phyloP scores from a whole-genome alignment of 1,140 invertebrate genomes.

The Drosophila punjabiensis region DNA sequence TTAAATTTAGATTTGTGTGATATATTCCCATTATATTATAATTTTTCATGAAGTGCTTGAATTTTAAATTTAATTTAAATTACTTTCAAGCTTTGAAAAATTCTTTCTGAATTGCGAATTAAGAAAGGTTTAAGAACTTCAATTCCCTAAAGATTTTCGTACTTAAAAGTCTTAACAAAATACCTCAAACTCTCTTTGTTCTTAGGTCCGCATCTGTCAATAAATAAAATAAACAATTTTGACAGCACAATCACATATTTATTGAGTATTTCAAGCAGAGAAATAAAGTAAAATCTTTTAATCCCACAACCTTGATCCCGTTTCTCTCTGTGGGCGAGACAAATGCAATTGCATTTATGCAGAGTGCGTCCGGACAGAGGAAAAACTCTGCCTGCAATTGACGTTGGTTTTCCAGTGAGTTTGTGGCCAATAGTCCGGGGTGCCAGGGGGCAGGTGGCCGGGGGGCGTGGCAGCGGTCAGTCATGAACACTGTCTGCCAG shows the following conservation, averaged over 20 bases:
- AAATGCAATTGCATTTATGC: constrained; percentile 52
- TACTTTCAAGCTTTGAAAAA: neutral
- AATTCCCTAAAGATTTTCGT: neutral
- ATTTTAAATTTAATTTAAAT: neutral
- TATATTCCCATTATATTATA: neutral
- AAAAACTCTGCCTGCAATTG: constrained; percentile 68
- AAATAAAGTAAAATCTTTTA: neutral
- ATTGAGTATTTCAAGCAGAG: neutral
- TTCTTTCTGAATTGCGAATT: neutral
- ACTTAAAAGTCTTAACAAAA: neutral
- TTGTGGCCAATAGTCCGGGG: constrained; percentile 1
- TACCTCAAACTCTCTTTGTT: too few species aligned
- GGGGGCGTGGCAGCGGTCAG: constrained; percentile 46
- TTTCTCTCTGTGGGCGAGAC: constrained; percentile 8
- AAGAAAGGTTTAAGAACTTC: too few species aligned
- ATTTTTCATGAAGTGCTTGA: neutral
- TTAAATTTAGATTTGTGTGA: neutral
- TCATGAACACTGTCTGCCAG: constrained; percentile 33
- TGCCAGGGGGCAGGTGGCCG: neutral
- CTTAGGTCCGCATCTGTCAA: neutral
- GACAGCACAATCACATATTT: too few species aligned
- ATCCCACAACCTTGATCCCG: constrained; percentile 4
- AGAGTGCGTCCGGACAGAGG: constrained; percentile 17
- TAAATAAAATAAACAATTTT: neutral
- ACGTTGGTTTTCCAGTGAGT: constrained; percentile 34